Percentiles rank a stretch among this genome's conserved stretches.
Evolutionary conservation across 2,113 vertebrate species (phyloP).

Genomic region (Mionectes macconnelli): DNA sequence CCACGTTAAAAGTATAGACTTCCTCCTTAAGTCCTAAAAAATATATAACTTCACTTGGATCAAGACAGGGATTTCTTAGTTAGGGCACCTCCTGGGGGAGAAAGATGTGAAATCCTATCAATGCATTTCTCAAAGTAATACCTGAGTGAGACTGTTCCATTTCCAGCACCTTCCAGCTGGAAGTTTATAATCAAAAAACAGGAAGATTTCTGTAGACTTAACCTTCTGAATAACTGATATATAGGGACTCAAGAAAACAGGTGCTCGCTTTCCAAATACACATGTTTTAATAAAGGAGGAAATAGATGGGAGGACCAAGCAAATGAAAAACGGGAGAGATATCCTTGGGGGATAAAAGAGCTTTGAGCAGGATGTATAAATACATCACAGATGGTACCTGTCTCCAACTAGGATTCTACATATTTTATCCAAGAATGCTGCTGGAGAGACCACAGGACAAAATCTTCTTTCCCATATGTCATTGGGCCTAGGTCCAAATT

Average conservation of each 20-base stretch:
- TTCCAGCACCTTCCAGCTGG: not conserved
- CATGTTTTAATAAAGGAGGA: slow-evolving; percentile 13
- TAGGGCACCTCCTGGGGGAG: not conserved
- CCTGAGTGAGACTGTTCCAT: not conserved
- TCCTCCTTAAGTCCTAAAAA: not conserved
- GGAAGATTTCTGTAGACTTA: not conserved
- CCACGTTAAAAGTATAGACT: not conserved
- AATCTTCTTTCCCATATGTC: slow-evolving; percentile 41
- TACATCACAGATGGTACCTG: slow-evolving; percentile 54
- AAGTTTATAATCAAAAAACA: not conserved
- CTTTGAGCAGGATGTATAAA: slow-evolving; percentile 22
- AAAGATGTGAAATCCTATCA: not conserved
- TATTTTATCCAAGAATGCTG: slow-evolving; percentile 29
- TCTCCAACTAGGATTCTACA: slow-evolving; percentile 23
- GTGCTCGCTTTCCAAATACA: not conserved
- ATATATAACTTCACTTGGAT: not conserved
- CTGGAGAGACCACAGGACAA: slow-evolving; percentile 12
- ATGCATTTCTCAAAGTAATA: not conserved
- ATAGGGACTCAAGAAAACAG: not conserved
- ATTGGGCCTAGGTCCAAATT: slow-evolving; percentile 35
- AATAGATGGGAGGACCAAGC: not conserved
- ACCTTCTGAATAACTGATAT: not conserved
- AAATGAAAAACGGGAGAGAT: slow-evolving; percentile 11
- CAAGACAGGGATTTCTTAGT: not conserved
- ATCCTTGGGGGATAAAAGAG: slow-evolving; percentile 19